Evolutionary conservation across 2,888 invertebrate species (phyloP), one percentile per base, ranked within the genome.

Genomic region (Sphaerophoria taeniata): DNA sequence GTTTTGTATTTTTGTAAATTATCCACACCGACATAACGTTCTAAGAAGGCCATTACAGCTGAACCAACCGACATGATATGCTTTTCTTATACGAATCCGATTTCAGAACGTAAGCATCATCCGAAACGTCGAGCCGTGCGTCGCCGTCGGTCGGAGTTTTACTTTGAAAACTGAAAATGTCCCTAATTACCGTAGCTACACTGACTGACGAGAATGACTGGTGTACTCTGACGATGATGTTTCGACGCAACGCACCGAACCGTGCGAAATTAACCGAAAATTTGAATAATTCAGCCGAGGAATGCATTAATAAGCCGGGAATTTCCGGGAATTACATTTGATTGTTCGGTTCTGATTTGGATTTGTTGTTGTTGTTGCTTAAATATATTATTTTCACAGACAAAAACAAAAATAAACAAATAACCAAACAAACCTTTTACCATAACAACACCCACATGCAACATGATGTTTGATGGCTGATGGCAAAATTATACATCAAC

Each of bases 221-320:
- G 24, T 24, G 24, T 24, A 24, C 2, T 24, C 24, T 2, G 2
- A 24, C 24, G 24, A 24, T 24, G 24, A 24, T 24, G 24, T 24
- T 24, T 2, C 24, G 24, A 24, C 24, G 39, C 73, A 70, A 70
- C 77, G 78, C 83, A 74, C 56, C 70, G 78, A 83, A 83, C 83
- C 83, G 78, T 83, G 78, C 79, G 70, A 83, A 83, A 83, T 83
- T 83, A 83, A 78, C 74, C 58, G 74, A 83, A 83, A 78, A 83
- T 83, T 83, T 83, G 79, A 83, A 83, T 83, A 83, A 83, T 74
- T 71, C 74, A 61, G 58, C 56, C 69, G 79, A 61, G 63, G 56
- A 83, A 74, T 79, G 83, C 79, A 83, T 78, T 77, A 83, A 78
- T 74, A 78, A 74, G 78, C 55, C 70, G 31, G 31, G 76, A 79